Base-by-base conservation (phyloP, 2,797 vertebrate genomes). In the Dendrocincla fuliginosa region DNA sequence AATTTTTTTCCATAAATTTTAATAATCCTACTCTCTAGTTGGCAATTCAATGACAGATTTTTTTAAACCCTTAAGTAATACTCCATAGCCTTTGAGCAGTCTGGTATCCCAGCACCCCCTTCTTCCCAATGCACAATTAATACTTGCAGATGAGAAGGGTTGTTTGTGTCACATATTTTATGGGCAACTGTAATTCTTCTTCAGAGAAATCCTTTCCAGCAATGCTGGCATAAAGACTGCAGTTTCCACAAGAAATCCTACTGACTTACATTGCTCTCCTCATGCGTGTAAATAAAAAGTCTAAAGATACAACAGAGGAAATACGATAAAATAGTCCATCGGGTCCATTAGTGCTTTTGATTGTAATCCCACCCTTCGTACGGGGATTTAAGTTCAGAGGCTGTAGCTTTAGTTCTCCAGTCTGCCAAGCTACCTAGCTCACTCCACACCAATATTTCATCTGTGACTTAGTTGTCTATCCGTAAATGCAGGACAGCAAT, bases 161-260 rank as follows among this genome's bases (percentile, higher is more conserved):
- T 89, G 69, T 52, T 92, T 89, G 30, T 95, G 76, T 57, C 85
- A 91, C 22, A n/a, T 71, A 89, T 81, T 91, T 95, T 79, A 86
- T 4, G 28, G 77, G 42, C 59, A 95, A 56, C 37, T 80, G 27
- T 85, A 92, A 84, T 63, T 87, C 69, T 87, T 92, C 53, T 78
- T 71, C 61, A 60, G 79, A 84, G 22, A 77, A 86, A 71, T 91
- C 92, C 57, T 77, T 96, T 74, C 84, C 69, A 81, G 73, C 35
- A 84, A 55, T n/a, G n/a, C 71, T 75, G 52, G 78, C 55, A 89
- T 41, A 95, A 90, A 86, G n/a, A 27, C 73, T 91, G 49, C 41
- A 52, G 39, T 78, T 94, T 90, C 73, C 64, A 86, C 57, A 65
- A 47, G 73, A 87, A 89, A 76, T 76, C 55, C 50, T 84, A 52